Evolutionary conservation across 2,113 vertebrate genomes (phyloP), one percentile per base, ranked within the genome.

Genomic region (Halcyon malimbica): DNA sequence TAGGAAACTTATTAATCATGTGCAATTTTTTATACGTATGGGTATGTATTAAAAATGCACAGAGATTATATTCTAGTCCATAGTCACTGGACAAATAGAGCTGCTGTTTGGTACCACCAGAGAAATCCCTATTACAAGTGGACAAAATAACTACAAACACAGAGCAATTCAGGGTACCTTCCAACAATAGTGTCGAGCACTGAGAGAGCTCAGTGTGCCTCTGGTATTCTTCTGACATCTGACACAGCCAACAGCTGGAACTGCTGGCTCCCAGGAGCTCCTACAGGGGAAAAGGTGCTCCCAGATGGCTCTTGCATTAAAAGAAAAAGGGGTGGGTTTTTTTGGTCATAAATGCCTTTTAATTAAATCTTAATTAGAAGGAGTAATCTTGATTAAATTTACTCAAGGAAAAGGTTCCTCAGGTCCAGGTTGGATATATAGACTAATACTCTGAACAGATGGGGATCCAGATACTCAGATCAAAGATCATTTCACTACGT

Each of bases 361-460:
- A 95, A 91, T 69, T 90, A 41, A 90, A 80, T 28, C 16, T 86
- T 85, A 93, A 91, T 92, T 93, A 85, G 29, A 80, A 89, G 39
- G 35, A 76, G 62, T 4, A 79, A 65, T 48, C 71, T 92, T 83
- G 67, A 92, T 90, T 94, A 93, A 79, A 62, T 83, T 82, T 71
- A 83, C 51, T 46, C 39, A 11, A 80, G 53, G 35, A 71, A 82
- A 76, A 79, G 11, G 4, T 87, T 87, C 74, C 56, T 71, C 62
- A 46, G 37, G 81, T 75, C 37, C 51, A 59, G 11, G 56, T 18
- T 87, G 69, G 57, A 90, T 79, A 68, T 1, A 42, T 16, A 89
- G n/a, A 46, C 8, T 56, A 53, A n/a, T 16, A 48, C 26, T 53
- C 39, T 25, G 35, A 93, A 85, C 19, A 87, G 56, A 67, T 54